Base-by-base conservation (phyloP, 2,797 vertebrate genomes). In the Parotocinclus haroldoi region DNA sequence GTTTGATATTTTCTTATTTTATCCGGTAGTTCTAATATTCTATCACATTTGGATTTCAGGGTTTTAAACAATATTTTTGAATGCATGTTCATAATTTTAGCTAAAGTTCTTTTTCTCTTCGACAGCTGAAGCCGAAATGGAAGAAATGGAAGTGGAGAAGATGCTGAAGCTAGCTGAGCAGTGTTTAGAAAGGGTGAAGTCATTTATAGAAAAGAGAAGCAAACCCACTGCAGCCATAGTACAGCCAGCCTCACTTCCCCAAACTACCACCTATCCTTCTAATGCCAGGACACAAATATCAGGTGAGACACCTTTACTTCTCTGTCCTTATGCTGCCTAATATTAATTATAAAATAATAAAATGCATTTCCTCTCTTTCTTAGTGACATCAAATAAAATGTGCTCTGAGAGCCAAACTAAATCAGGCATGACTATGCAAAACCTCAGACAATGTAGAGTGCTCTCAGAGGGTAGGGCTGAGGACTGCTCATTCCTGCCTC, bases 91-190 rank as follows among this genome's bases (percentile, higher is more conserved):
- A 58, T 7, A 13, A 10, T 8, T 27, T n/a, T 6, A 45, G 42
- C 60, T 16, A 39, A 18, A 37, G 9, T 4, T 17, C 14, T 42
- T 38, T 10, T 3, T 16, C 72, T 42, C 12, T 55, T 18, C 53
- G 17, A 66, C 83, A 91, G 91, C 84, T 42, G 84, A 82, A 9
- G 76, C 69, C 11, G 88, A 90, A 6, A 66, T 82, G 0, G 68
- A 89, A 55, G 74, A 71, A 0, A 69, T 90, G 0, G 94, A 98
- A 76, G 91, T 92, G 56, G 90, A 91, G 1, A 93, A 92, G 80
- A 93, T 98, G 94, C 84, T 98, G 76, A 93, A 91, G 74, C 82
- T 98, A 9, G 94, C 94, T 0, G 94, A 94, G 79, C 96, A 98
- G 79, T 98, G 96, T 81, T 83, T 98, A 78, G 96, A 98, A 80